Base-by-base conservation (phyloP, 1,140 invertebrate species). In the Danaus plexippus region DNA sequence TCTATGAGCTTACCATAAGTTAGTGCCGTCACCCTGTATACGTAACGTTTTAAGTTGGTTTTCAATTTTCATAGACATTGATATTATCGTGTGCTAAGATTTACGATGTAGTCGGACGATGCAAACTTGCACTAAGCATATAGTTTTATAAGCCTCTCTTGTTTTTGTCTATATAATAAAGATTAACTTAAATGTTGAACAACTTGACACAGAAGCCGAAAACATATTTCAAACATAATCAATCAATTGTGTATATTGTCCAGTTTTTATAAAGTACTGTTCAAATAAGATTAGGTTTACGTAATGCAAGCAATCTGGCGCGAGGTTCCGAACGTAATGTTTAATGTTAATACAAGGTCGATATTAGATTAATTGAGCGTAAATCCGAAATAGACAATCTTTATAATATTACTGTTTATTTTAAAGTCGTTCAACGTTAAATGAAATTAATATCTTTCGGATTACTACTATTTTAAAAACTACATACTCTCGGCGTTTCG, bases 281-380 rank as follows among this genome's bases (percentile, higher is more conserved):
- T 64, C 54, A 66, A 66, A 71, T 69, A 67, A 72, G 69, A 62
- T 61, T 49, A 52, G 54, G 56, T 77, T 82, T 75, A 79, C 71
- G 76, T 74, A 75, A 77, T 66, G 48, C 22, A 58, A 46, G 66
- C 65, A 71, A 73, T 62, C 61, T 77, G 64, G 74, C 70, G 67
- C 75, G 77, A 80, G 77, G 75, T 70, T 77, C 61, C 52, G 49
- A 71, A 59, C 64, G 63, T 66, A 77, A 77, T 71, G 22, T 32
- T 32, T 32, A 32, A 32, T 32, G 22, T 32, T 32, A 51, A 69
- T 54, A 65, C 76, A 80, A 83, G 80, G 80, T 69, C 71, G 61
- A 63, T 32, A 32, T 32, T 32, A 32, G 22, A 32, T 32, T 32
- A 32, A 64, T 57, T 67, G 66, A 65, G 48, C 22, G 48, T 54